Percentiles rank a stretch among this genome's conserved stretches.
phyloP scores from a whole-genome alignment of 2,888 invertebrate genomes.

The Fragum whitleyi region DNA sequence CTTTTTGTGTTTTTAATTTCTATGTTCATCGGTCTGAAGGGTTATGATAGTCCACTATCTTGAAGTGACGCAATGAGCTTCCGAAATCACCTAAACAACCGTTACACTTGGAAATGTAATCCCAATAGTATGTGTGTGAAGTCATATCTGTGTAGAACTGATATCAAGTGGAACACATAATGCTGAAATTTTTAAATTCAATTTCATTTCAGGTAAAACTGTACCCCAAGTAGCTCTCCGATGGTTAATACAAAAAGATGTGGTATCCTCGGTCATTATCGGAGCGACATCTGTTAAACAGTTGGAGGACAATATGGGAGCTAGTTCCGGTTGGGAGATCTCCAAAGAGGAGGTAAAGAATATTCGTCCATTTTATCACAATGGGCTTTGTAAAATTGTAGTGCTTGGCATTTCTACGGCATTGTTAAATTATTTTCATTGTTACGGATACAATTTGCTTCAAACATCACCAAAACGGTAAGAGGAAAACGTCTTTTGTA shows the following conservation, averaged over 20 bases:
- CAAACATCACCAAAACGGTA: background rate
- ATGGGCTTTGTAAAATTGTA: background rate
- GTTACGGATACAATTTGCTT: background rate
- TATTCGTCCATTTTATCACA: no score
- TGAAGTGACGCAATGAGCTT: no score
- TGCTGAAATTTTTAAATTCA: no score
- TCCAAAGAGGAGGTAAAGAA: conserved; percentile 72
- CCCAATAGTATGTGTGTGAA: no score
- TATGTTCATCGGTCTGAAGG: no score
- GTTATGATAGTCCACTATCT: no score
- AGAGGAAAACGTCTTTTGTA: background rate
- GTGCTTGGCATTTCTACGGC: background rate
- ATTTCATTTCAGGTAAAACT: conserved; percentile 71
- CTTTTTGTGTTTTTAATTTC: no score
- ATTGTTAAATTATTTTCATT: background rate
- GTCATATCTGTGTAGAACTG: no score
- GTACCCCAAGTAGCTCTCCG: conserved; percentile 78
- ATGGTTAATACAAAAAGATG: conserved; percentile 79
- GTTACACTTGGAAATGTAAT: no score
- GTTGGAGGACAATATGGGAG: conserved; percentile 80
- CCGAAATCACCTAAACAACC: no score
- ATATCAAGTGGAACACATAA: no score
- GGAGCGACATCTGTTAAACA: conserved; percentile 78
- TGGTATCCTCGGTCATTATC: conserved; percentile 78
- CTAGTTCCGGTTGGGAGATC: conserved; percentile 74